Evolutionary conservation across 2,797 vertebrate genomes (phyloP).

Genomic region (Austrolebias charrua): DNA sequence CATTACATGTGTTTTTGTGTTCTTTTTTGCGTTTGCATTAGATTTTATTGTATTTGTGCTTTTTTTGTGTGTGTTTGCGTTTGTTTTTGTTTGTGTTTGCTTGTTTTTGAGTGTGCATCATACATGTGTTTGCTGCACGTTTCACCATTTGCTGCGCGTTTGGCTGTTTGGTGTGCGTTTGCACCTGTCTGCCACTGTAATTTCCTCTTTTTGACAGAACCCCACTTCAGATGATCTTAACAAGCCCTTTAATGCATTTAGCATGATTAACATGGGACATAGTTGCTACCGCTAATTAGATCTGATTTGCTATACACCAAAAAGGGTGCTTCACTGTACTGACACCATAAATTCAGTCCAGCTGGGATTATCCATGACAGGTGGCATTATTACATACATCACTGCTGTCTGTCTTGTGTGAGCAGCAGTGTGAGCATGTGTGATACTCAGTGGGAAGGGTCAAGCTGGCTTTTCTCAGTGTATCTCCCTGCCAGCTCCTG

Average conservation of each 20-base stretch:
- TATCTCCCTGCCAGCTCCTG: slow-evolving; percentile 71
- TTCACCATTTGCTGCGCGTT: too few species aligned
- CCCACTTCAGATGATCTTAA: too few species aligned
- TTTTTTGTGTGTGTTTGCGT: too few species aligned
- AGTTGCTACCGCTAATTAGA: slow-evolving; percentile 7
- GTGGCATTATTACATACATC: slow-evolving; percentile 39
- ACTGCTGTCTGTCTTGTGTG: slow-evolving; percentile 21
- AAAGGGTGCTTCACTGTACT: slow-evolving; percentile 13
- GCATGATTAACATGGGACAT: neutral
- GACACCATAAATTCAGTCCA: slow-evolving; percentile 27
- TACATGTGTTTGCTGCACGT: too few species aligned
- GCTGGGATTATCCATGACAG: slow-evolving; percentile 37
- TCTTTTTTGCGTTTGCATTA: too few species aligned
- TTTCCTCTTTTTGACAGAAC: too few species aligned
- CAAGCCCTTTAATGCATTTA: neutral
- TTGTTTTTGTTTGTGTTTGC: too few species aligned
- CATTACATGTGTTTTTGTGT: too few species aligned
- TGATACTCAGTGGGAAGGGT: slow-evolving; percentile 71
- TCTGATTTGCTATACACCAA: slow-evolving; percentile 14
- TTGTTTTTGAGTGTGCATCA: too few species aligned
- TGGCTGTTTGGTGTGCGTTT: too few species aligned
- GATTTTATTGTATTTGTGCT: too few species aligned
- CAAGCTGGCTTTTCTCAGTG: slow-evolving; percentile 70
- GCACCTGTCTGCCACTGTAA: too few species aligned
- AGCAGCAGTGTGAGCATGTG: slow-evolving; percentile 44